Evolutionary conservation across 2,797 vertebrate genomes (phyloP).

Genomic region (Sebastes steindachneri): DNA sequence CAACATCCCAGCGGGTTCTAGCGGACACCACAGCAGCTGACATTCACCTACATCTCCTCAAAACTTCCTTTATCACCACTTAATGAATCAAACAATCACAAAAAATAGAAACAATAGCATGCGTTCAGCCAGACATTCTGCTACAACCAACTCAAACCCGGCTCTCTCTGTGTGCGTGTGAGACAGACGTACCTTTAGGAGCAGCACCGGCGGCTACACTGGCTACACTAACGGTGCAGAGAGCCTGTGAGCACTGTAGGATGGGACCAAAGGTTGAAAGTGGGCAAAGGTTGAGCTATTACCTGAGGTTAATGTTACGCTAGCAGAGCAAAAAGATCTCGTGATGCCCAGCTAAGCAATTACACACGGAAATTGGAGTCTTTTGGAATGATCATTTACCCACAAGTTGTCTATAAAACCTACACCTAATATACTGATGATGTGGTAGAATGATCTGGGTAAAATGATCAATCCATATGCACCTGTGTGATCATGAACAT

Average conservation of each 20-base stretch:
- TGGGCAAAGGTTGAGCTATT: constrained; percentile 82
- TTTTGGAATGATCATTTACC: constrained; percentile 15
- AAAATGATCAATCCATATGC: not conserved
- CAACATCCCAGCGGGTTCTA: not conserved
- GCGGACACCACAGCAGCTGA: not conserved
- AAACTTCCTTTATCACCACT: not conserved
- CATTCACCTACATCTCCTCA: not conserved
- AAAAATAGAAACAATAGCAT: not conserved
- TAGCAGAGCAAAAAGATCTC: constrained; percentile 51
- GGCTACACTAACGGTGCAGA: not conserved
- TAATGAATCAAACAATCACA: not conserved
- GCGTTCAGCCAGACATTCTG: not conserved
- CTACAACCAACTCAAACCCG: not conserved
- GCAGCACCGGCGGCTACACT: constrained; percentile 43
- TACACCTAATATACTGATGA: not conserved
- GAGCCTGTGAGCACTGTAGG: constrained; percentile 10
- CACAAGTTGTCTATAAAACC: not conserved
- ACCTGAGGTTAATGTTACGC: constrained; percentile 79
- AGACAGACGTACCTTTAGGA: constrained; percentile 59
- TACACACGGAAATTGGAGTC: not conserved
- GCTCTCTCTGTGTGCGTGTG: not conserved
- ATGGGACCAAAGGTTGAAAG: constrained; percentile 72
- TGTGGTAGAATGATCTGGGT: not conserved
- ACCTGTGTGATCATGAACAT: not conserved
- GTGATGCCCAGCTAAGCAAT: constrained; percentile 68